Evolutionary conservation across 1,140 invertebrate species (phyloP).

Genomic region (Theocolax elegans): DNA sequence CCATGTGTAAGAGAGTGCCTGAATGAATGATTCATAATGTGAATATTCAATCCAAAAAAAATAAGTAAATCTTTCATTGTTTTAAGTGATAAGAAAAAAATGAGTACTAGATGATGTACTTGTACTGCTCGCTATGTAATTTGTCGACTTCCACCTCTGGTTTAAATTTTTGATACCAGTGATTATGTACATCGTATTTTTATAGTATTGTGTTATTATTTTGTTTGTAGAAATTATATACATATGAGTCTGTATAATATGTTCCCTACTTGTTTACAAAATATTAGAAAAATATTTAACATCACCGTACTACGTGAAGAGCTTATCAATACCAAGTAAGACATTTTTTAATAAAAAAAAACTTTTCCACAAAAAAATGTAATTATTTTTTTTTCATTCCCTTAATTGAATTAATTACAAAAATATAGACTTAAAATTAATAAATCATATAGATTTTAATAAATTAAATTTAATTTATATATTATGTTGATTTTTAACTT

Average conservation of each 20-base stretch:
- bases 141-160: slow-evolving; percentile 51
- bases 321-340: slow-evolving; percentile 29
- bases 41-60: slow-evolving; percentile 45
- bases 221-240: slow-evolving; percentile 55
- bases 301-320: slow-evolving; percentile 23
- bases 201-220: slow-evolving; percentile 61
- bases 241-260: slow-evolving; percentile 53
- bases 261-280: slow-evolving; percentile 53
- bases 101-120: slow-evolving; percentile 43
- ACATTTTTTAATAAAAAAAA: slow-evolving; percentile 17
- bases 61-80: slow-evolving; percentile 41
- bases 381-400: not conserved
- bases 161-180: slow-evolving; percentile 58
- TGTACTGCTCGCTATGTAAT: slow-evolving; percentile 44
- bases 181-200: slow-evolving; percentile 60
- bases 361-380: not conserved
- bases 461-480: slow-evolving; percentile 39
- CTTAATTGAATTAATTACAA: not conserved
- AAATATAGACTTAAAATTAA: slow-evolving; percentile 4
- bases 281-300: slow-evolving; percentile 21
- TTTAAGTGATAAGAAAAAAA: slow-evolving; percentile 34
- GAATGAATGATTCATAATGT: slow-evolving; percentile 57
- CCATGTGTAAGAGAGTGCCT: slow-evolving; percentile 64
- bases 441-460: slow-evolving; percentile 39
- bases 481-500: not conserved